These are phyloP conservation scores for Epinotia demarniana DNA, from an alignment of 2,888 invertebrate genomes.

Conservation along the genomic window DNA sequence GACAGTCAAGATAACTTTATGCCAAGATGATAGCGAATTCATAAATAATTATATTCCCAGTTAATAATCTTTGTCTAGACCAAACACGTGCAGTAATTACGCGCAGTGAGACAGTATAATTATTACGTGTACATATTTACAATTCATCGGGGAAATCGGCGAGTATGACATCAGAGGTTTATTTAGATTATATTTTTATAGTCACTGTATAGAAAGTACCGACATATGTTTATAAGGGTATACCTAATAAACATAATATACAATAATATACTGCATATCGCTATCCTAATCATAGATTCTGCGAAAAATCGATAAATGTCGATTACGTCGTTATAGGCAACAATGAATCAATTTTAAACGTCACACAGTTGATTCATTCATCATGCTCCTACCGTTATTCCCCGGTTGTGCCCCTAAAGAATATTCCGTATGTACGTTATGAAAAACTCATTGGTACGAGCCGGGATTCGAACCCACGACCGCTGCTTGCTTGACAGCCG, in stretches of 20 bases:
- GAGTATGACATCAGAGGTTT: not conserved
- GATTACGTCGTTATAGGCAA: not conserved
- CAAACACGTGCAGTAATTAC: slow-evolving; percentile 22
- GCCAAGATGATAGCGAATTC: slow-evolving; percentile 15
- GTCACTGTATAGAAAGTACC: not conserved
- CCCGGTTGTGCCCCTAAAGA: too few relatives aligned
- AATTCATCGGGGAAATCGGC: slow-evolving; percentile 3
- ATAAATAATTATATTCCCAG: slow-evolving; percentile 5
- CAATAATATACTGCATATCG: slow-evolving; percentile 18
- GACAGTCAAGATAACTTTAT: slow-evolving; percentile 20
- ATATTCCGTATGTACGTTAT: too few relatives aligned
- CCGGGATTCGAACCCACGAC: too few relatives aligned
- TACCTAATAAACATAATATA: too few relatives aligned
- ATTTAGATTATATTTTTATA: not conserved
- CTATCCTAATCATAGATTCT: slow-evolving; percentile 9
- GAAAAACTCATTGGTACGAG: too few relatives aligned
- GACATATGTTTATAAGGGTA: too few relatives aligned
- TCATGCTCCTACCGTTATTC: too few relatives aligned
- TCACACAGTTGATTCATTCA: not conserved
- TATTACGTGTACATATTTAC: not conserved
- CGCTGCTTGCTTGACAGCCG: too few relatives aligned
- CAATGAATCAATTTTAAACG: slow-evolving; percentile 13
- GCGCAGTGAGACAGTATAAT: not conserved
- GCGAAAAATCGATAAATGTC: slow-evolving; percentile 17
- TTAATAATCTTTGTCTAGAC: slow-evolving; percentile 37